Evolutionary conservation across 2,888 invertebrate species (phyloP).

Genomic region (Unio delphinus): DNA sequence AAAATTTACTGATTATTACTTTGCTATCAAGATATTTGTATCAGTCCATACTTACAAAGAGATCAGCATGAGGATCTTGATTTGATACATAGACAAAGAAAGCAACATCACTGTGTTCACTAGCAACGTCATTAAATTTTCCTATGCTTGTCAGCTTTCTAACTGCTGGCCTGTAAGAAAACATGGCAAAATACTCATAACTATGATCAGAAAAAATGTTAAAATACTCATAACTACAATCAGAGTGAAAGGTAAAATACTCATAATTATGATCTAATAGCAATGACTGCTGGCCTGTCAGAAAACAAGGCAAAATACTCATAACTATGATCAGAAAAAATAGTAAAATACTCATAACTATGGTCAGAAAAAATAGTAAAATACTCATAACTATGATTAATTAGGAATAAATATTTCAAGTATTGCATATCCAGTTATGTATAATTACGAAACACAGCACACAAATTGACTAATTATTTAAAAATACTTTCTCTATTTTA

Average conservation of each 20-base stretch:
- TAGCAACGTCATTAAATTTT: constrained; percentile 83
- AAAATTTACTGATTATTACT: background rate
- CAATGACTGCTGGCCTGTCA: constrained; percentile 80
- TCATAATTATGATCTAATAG: no score
- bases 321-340: background rate
- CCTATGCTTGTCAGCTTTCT: constrained; percentile 84
- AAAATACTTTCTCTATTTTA: no score
- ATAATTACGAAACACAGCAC: no score
- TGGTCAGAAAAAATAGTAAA: no score
- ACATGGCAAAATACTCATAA: background rate
- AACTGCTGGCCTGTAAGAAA: constrained; percentile 79
- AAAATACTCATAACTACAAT: background rate
- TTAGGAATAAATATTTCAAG: no score
- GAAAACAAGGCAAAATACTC: constrained; percentile 7
- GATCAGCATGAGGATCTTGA: constrained; percentile 50
- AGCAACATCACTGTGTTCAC: constrained; percentile 78
- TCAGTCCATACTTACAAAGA: constrained; percentile 52
- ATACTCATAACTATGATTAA: no score
- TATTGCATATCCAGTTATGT: no score
- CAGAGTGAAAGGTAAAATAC: background rate
- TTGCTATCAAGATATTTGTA: background rate
- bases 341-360: no score
- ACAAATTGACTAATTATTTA: no score
- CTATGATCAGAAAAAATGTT: constrained; percentile 8
- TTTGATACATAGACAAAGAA: constrained; percentile 92